Evolutionary conservation across 2,113 vertebrate species (phyloP).

Genomic region (Canis aureus): DNA sequence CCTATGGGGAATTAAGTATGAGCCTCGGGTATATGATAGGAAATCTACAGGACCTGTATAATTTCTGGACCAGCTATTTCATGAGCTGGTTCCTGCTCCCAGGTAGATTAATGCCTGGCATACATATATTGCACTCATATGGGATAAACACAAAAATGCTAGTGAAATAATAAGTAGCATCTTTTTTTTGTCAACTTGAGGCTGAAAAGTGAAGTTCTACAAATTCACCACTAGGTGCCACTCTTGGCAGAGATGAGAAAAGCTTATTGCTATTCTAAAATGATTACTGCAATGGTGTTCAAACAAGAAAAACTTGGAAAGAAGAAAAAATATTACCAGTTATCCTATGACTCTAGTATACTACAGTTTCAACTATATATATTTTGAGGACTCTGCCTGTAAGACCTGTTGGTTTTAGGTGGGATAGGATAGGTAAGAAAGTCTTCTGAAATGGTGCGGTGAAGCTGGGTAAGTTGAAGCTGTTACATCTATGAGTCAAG

Average conservation of each 20-base stretch:
- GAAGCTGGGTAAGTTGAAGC: neutral
- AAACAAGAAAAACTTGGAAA: conserved; percentile 9
- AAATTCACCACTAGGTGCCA: conserved; percentile 32
- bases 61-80: neutral
- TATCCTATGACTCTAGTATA: neutral
- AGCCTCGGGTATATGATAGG: neutral
- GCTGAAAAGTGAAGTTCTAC: neutral
- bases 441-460: neutral
- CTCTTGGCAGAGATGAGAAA: conserved; percentile 12
- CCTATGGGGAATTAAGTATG: neutral
- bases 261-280: neutral
- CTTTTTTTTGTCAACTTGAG: neutral
- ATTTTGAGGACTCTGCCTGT: neutral
- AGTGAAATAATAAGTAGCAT: neutral
- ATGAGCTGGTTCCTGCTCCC: neutral
- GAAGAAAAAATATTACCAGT: neutral
- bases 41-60: neutral
- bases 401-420: neutral
- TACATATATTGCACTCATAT: neutral
- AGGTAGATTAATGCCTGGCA: neutral
- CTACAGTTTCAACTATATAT: neutral
- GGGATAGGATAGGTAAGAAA: neutral
- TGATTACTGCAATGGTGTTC: neutral
- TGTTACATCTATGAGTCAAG: neutral
- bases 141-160: neutral